A percentile compares a stretch with the other conserved stretches of the same genome.
These are phyloP conservation scores for Volucella zonaria DNA, from an alignment of 2,888 invertebrate species.

Conservation along the genomic window DNA sequence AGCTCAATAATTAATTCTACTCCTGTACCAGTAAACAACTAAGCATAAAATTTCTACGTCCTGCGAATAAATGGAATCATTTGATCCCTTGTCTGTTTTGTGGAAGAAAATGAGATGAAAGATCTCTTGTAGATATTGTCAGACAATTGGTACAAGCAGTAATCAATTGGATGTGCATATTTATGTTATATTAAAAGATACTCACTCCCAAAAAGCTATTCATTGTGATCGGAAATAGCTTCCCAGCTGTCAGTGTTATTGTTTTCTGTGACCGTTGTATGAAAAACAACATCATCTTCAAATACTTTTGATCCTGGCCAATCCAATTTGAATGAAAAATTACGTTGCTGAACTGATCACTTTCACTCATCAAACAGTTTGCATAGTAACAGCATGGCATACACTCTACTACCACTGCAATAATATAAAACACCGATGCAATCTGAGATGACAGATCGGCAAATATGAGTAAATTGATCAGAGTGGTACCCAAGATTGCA, in stretches of 20 bases:
- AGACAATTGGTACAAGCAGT: too few relatives aligned
- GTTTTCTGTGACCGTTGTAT: constrained; percentile 74
- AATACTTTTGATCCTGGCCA: constrained; percentile 67
- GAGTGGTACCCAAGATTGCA: constrained; percentile 72
- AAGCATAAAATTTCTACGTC: too few relatives aligned
- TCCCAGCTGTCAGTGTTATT: constrained; percentile 72
- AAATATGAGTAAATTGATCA: constrained; percentile 75
- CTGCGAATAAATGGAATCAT: too few relatives aligned
- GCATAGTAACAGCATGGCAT: constrained; percentile 75
- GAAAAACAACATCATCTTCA: constrained; percentile 73
- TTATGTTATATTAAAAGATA: background rate
- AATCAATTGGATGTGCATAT: too few relatives aligned
- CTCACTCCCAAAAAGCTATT: constrained; percentile 75
- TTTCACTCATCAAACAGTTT: constrained; percentile 73
- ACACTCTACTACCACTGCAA: constrained; percentile 71
- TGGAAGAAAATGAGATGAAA: too few relatives aligned
- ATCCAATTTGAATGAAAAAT: constrained; percentile 75
- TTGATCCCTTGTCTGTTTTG: too few relatives aligned
- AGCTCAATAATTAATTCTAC: too few relatives aligned
- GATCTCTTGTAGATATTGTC: too few relatives aligned
- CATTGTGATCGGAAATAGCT: constrained; percentile 75
- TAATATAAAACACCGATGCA: constrained; percentile 71
- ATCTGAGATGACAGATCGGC: constrained; percentile 71
- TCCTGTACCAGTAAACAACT: too few relatives aligned
- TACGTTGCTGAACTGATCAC: constrained; percentile 65